phyloP scores from a whole-genome alignment of 1,140 invertebrate genomes.

The Drosophila eugracilis region DNA sequence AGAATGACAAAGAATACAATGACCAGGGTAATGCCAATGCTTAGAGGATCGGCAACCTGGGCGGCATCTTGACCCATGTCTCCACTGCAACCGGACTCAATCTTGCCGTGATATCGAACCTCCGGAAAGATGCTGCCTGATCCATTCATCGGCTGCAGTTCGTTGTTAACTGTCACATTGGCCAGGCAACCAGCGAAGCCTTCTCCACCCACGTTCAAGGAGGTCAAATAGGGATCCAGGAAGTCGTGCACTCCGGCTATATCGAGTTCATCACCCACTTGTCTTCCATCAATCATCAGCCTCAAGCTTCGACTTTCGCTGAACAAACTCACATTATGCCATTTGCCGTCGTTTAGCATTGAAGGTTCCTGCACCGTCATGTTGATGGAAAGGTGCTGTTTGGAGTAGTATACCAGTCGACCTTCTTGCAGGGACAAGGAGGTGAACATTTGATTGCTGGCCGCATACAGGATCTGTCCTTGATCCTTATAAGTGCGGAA shows the following conservation, averaged over 20 bases:
- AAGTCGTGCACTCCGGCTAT: conserved; percentile 94
- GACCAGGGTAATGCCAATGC: conserved; percentile 95
- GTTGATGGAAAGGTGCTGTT: conserved; percentile 91
- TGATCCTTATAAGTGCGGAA: conserved; percentile 92
- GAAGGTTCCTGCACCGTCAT: conserved; percentile 89
- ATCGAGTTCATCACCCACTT: conserved; percentile 93
- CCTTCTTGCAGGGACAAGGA: conserved; percentile 91
- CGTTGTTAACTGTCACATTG: conserved; percentile 95
- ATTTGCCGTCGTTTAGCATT: conserved; percentile 91
- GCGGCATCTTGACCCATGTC: conserved; percentile 90
- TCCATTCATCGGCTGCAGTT: conserved; percentile 95
- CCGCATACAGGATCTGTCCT: conserved; percentile 92
- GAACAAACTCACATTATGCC: conserved; percentile 93
- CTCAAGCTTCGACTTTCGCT: conserved; percentile 89
- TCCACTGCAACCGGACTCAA: conserved; percentile 89
- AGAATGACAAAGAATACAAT: conserved; percentile 97
- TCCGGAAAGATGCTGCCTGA: conserved; percentile 92
- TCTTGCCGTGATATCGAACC: conserved; percentile 88
- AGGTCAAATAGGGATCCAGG: conserved; percentile 94
- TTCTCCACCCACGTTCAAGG: conserved; percentile 91
- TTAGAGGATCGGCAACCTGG: conserved; percentile 93
- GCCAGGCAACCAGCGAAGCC: conserved; percentile 95
- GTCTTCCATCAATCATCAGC: conserved; percentile 89
- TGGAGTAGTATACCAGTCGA: conserved; percentile 90
- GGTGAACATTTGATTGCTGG: conserved; percentile 95